Evolutionary conservation across 2,888 invertebrate genomes (phyloP), one percentile per base, ranked within the genome.

Genomic region (Cacoxenus indagator): DNA sequence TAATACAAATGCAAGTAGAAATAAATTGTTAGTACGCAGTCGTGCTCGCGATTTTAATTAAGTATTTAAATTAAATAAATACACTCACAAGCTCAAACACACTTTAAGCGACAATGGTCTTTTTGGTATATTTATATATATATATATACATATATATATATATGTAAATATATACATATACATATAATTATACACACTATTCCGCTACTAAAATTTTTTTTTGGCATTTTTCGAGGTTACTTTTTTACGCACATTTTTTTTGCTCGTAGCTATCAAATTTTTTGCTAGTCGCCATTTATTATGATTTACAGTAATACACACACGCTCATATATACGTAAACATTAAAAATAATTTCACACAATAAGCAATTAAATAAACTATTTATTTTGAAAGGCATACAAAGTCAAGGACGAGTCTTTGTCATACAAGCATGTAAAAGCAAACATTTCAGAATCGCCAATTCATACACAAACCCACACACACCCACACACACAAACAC

Each of bases 291-390:
- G 51, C 19, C 51, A 19, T 51, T 51, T 22, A 51, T 51, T 51
- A 51, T 51, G 22, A 51, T 17, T 51, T 69, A 75, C 73, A 73
- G 62, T 22, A 67, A 31, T 48, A 68, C 19, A 65, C 66, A 66
- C 57, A 69, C 62, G 1, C 26, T 2, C 67, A 27, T 65, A 31
- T 64, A 22, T 61, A 17, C 14, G 37, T 67, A 37, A 45, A 51
- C 61, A 27, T 29, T n/a, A 46, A 45, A 26, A 26, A 57, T 29
- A n/a, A 57, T 51, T 57, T 26, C 26, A 37, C 43, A 61, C 61
- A 61, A 26, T 43, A 37, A 61, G 43, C 37, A 31, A 61, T 55
- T 55, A 55, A 27, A 55, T 55, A 24, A 55, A 55, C 27, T 55
- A 26, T 55, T 55, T 27, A 26, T 55, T 24, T 26, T 55, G 22